Percentiles rank a stretch among this genome's conserved stretches.
Conservation (phyloP, 2,113 vertebrate species). For the Macaca fascicularis region DNA sequence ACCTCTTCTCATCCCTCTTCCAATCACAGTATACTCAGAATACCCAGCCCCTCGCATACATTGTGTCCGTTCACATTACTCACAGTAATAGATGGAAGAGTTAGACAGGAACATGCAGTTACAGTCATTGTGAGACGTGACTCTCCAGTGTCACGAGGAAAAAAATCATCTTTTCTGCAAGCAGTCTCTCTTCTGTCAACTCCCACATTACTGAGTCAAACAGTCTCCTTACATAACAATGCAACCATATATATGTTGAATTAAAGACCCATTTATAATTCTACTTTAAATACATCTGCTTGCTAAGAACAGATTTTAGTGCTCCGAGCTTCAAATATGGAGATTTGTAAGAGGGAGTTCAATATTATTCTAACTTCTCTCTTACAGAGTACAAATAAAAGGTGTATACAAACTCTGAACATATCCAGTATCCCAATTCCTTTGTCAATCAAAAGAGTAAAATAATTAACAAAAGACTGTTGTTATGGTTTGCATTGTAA, state of each 20-base stretch:
- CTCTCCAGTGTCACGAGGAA: constrained; percentile 52
- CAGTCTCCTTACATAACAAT: constrained; percentile 27
- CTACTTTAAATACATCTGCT: constrained; percentile 52
- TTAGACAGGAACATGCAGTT: constrained; percentile 55
- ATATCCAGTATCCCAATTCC: neutral
- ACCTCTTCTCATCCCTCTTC: constrained; percentile 49
- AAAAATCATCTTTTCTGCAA: constrained; percentile 63
- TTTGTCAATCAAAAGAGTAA: neutral
- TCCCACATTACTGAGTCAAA: constrained; percentile 55
- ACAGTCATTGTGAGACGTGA: constrained; percentile 60
- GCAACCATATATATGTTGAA: constrained; percentile 66
- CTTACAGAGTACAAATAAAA: constrained; percentile 31
- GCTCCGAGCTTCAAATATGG: constrained; percentile 51
- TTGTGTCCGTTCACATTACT: constrained; percentile 29
- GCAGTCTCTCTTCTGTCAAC: constrained; percentile 35
- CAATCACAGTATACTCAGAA: constrained; percentile 49
- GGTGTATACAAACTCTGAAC: constrained; percentile 51
- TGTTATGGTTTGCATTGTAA: neutral
- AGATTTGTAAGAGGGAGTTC: constrained; percentile 53
- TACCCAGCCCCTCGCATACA: constrained; percentile 39
- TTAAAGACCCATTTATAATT: constrained; percentile 70
- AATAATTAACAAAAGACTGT: neutral
- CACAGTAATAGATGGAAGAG: constrained; percentile 37
- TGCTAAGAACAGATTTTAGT: constrained; percentile 47
- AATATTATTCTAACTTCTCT: constrained; percentile 17